Evolutionary conservation across 2,113 vertebrate genomes (phyloP), one percentile per base, ranked within the genome.

Genomic region (Turdus rufiventris): DNA sequence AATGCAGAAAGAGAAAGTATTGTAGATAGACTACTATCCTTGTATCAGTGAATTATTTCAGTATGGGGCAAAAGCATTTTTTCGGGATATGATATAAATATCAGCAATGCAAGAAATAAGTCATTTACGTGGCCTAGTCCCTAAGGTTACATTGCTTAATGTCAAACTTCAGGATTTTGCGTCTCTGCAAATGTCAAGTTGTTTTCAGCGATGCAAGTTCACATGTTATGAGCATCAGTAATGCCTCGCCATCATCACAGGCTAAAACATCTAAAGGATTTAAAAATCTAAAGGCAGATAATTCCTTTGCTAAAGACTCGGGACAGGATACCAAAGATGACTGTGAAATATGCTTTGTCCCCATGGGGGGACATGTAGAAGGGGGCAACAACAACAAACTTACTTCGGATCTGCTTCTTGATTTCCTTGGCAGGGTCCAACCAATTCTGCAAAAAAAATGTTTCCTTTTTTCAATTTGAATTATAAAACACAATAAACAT

Each of bases 371-470:
- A 70, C 40, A 9, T 12, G 12, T 28, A 76, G 56, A 62, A 70
- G 34, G 42, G n/a, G 78, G 15, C 56, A 94, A 63, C 0, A 2
- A 63, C 78, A 82, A 85, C 74, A 83, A 90, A 98, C 99, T 98
- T 98, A 99, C 99, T 99, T 97, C 98, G 98, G 76, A 99, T 98
- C 97, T 99, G 99, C 97, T 99, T 99, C 98, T 99, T 99, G 81
- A 99, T 97, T 98, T 99, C 99, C 96, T 99, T 99, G 94, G 98
- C 97, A 65, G 98, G 98, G 94, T 99, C 99, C 93, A 99, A 95
- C 99, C 99, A 99, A 96, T 99, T 99, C 99, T 99, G 98, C 85
- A 98, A 98, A 96, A 88, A 95, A 97, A 98, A 94, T 57, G 43
- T 75, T 96, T 95, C 66, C 13, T 96, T 88, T 85, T 88, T 89